Conservation (phyloP, 2,888 invertebrate species). For the Xanthorhoe spadicearia region DNA sequence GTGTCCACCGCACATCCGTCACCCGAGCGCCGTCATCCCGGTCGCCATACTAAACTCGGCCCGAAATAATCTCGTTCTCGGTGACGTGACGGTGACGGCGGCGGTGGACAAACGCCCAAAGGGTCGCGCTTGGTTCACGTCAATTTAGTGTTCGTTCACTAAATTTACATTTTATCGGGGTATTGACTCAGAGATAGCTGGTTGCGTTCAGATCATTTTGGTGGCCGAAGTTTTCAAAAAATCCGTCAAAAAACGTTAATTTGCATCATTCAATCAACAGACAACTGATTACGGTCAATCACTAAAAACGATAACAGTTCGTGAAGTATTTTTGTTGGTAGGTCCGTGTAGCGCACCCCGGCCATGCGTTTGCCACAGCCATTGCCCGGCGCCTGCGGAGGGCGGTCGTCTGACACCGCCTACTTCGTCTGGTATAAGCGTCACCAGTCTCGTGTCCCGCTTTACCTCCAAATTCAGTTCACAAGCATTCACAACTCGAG, state of each 20-base stretch:
- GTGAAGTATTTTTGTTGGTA: constrained; percentile 81
- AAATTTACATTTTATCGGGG: background rate
- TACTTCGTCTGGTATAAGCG: constrained; percentile 84
- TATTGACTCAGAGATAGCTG: background rate
- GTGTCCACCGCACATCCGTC: too few relatives aligned
- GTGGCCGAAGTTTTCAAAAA: background rate
- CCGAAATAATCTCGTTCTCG: too few relatives aligned
- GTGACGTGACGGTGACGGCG: too few relatives aligned
- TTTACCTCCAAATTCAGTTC: constrained; percentile 66
- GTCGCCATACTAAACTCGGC: too few relatives aligned
- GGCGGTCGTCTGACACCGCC: constrained; percentile 83
- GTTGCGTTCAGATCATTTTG: background rate
- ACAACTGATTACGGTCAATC: constrained; percentile 45
- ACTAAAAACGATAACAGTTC: constrained; percentile 74
- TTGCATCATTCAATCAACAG: constrained; percentile 4
- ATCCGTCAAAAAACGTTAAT: background rate
- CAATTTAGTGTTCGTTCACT: background rate
- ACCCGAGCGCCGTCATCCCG: too few relatives aligned
- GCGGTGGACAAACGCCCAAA: too few relatives aligned
- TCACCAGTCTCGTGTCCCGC: constrained; percentile 81
- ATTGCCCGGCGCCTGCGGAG: constrained; percentile 79
- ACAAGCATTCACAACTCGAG: constrained; percentile 38
- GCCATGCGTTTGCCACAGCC: constrained; percentile 71
- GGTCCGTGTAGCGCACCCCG: constrained; percentile 68
- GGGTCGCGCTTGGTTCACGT: too few relatives aligned